Conservation (phyloP, 2,888 invertebrate genomes). For the Eristalinus aeneus region DNA sequence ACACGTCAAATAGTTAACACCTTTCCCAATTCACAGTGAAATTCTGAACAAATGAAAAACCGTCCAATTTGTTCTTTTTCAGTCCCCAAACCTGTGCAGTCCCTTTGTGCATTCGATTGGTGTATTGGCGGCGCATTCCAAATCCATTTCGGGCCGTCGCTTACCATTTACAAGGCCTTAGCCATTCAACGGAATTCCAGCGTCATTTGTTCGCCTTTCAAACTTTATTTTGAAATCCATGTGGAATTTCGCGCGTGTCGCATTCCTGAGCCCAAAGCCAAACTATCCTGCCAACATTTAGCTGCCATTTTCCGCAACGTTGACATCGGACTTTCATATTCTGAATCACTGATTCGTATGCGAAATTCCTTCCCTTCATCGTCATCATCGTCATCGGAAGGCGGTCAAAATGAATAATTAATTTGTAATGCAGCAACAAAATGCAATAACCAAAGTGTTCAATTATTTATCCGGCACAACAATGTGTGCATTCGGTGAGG, state of each 20-base stretch:
- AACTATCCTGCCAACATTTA: neutral
- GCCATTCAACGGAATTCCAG: neutral
- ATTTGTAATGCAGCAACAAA: conserved; percentile 57
- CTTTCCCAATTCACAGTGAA: too few species aligned
- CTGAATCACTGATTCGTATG: conserved; percentile 25
- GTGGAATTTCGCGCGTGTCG: neutral
- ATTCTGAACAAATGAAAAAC: too few species aligned
- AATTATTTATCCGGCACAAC: conserved; percentile 62
- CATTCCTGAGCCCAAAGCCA: conserved; percentile 4
- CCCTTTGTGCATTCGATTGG: neutral
- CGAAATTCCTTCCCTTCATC: neutral
- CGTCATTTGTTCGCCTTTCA: neutral
- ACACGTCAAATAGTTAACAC: too few species aligned
- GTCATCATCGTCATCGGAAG: neutral
- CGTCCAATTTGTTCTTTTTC: neutral
- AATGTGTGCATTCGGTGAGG: conserved; percentile 18
- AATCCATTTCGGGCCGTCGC: neutral
- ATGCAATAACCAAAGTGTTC: conserved; percentile 46
- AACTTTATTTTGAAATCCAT: neutral
- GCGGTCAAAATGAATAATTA: conserved; percentile 52
- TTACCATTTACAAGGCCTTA: neutral
- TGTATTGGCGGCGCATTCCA: neutral
- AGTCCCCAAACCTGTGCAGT: neutral
- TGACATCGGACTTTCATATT: conserved; percentile 41
- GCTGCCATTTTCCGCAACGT: conserved; percentile 35